These are phyloP conservation scores for Lagodon rhomboides DNA, from an alignment of 2,797 vertebrate species.

Conservation along the genomic window DNA sequence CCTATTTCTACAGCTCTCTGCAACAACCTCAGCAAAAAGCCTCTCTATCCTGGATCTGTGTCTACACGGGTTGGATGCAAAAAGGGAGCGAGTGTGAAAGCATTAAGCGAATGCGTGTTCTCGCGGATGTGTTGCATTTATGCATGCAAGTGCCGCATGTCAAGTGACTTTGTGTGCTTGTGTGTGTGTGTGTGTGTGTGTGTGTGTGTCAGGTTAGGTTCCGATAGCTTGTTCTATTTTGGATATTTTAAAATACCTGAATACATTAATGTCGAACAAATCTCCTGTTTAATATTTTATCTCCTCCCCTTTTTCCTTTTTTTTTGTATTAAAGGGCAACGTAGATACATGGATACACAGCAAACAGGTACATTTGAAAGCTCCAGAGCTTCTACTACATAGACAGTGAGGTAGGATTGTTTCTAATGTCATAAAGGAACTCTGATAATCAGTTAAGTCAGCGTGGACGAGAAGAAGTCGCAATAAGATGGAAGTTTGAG, in stretches of 20 bases:
- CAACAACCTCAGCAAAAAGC: constrained; percentile 78
- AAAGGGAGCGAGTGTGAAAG: constrained; percentile 53
- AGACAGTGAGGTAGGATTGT: background rate
- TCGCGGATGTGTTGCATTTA: constrained; percentile 46
- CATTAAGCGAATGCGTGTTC: constrained; percentile 53
- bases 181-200: background rate
- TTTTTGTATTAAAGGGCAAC: background rate
- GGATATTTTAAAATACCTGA: constrained; percentile 30
- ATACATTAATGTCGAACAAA: constrained; percentile 34
- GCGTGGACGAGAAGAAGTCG: background rate
- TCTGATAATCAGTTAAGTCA: background rate
- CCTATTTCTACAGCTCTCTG: constrained; percentile 80
- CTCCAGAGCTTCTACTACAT: background rate
- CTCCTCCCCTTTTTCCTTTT: background rate
- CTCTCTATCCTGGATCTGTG: constrained; percentile 55
- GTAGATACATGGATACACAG: background rate
- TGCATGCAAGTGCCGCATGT: constrained; percentile 41
- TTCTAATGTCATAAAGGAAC: constrained; percentile 1
- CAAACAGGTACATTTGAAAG: constrained; percentile 9
- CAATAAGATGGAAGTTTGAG: background rate
- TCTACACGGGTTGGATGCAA: constrained; percentile 52
- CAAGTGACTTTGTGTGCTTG: constrained; percentile 6
- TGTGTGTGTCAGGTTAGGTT: constrained; percentile 11
- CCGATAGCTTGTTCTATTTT: constrained; percentile 13
- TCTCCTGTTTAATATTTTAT: constrained; percentile 28